phyloP scores from a whole-genome alignment of 2,888 invertebrate species.

The Apodemia zela region DNA sequence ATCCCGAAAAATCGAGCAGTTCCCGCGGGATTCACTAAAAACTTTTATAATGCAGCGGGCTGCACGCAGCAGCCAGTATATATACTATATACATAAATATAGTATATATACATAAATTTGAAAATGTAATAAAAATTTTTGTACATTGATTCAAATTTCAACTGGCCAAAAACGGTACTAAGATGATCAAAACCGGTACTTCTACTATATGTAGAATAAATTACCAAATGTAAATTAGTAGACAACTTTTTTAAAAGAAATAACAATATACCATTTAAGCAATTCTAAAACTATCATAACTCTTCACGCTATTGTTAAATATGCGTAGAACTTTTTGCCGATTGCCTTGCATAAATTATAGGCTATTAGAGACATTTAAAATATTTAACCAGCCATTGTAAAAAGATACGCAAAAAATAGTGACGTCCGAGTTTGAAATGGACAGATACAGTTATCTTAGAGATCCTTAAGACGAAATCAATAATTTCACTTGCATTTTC shows the following conservation, averaged over 20 bases:
- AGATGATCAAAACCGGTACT: too few relatives aligned
- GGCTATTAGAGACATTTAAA: constrained; percentile 70
- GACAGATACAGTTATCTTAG: constrained; percentile 17
- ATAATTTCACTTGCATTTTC: too few relatives aligned
- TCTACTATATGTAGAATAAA: background rate
- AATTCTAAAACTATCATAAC: background rate
- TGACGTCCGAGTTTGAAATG: background rate
- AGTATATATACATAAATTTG: too few relatives aligned
- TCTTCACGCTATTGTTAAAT: constrained; percentile 10
- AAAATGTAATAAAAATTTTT: too few relatives aligned
- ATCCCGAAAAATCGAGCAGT: too few relatives aligned
- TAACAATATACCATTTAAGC: background rate
- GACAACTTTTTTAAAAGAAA: background rate
- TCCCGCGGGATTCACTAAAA: too few relatives aligned
- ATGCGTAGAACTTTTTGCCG: constrained; percentile 46
- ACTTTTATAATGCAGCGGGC: too few relatives aligned
- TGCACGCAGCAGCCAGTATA: too few relatives aligned
- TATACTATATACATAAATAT: too few relatives aligned
- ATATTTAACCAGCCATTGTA: constrained; percentile 51
- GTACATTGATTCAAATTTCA: too few relatives aligned
- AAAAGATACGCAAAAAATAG: background rate
- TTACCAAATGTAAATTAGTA: background rate
- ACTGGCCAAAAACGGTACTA: too few relatives aligned
- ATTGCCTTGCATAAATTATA: constrained; percentile 60
- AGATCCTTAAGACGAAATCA: constrained; percentile 24